These are phyloP conservation scores for Tetramorium simillimum DNA, from an alignment of 1,140 invertebrate genomes.

Conservation along the genomic window DNA sequence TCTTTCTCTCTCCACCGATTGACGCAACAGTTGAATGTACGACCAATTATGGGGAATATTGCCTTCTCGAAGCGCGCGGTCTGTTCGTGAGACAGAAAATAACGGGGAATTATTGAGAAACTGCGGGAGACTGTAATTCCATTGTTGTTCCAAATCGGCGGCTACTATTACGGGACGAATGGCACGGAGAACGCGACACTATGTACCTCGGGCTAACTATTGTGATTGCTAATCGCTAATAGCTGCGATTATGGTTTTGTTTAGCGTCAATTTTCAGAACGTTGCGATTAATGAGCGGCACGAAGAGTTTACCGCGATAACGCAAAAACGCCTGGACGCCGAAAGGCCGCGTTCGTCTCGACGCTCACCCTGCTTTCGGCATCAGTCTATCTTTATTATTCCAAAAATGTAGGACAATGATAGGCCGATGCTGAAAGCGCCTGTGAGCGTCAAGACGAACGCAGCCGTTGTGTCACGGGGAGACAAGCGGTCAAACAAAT, in stretches of 20 bases:
- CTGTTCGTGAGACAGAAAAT: slow-evolving; percentile 32
- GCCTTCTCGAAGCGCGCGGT: slow-evolving; percentile 37
- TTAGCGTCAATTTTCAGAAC: not conserved
- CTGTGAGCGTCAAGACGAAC: too few relatives aligned
- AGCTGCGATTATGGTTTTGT: not conserved
- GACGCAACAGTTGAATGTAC: slow-evolving; percentile 58
- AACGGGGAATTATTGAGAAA: slow-evolving; percentile 47
- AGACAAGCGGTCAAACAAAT: slow-evolving; percentile 19
- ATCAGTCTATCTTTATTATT: too few relatives aligned
- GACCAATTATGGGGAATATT: slow-evolving; percentile 49
- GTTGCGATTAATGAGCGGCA: not conserved
- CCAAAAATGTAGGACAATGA: too few relatives aligned
- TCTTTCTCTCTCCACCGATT: slow-evolving; percentile 40
- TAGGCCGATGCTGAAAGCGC: too few relatives aligned
- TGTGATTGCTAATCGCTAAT: not conserved
- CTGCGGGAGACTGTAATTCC: slow-evolving; percentile 9
- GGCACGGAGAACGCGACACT: not conserved
- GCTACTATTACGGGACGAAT: not conserved
- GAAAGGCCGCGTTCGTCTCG: too few relatives aligned
- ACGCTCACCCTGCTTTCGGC: too few relatives aligned
- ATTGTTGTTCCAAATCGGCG: slow-evolving; percentile 26
- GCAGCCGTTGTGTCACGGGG: not conserved
- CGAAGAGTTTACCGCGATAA: not conserved
- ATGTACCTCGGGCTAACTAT: not conserved
- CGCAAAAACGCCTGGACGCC: not conserved